phyloP scores from a whole-genome alignment of 2,113 vertebrate species.

The Gavia stellata region DNA sequence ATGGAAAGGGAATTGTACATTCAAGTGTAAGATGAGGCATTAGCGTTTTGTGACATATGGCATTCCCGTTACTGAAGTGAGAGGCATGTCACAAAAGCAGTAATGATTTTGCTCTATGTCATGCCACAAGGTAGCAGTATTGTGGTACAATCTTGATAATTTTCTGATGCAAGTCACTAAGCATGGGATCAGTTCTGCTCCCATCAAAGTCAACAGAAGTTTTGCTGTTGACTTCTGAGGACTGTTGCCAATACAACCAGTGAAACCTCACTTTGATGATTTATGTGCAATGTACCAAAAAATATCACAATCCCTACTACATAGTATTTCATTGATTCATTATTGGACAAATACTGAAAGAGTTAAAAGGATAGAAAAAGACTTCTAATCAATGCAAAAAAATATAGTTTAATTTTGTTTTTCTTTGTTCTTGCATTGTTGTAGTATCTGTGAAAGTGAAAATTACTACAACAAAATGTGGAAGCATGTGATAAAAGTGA shows the following conservation, averaged over 20 bases:
- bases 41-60: background rate
- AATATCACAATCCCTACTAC: background rate
- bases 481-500: background rate
- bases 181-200: background rate
- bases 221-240: background rate
- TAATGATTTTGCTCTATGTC: background rate
- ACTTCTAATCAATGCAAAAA: background rate
- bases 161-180: background rate
- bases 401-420: background rate
- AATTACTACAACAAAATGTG: background rate
- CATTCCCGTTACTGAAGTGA: background rate
- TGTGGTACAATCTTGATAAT: conserved; percentile 40
- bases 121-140: conserved; percentile 56
- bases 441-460: background rate
- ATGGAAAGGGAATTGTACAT: background rate
- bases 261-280: background rate
- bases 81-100: background rate
- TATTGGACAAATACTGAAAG: background rate
- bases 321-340: background rate
- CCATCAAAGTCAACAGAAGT: background rate
- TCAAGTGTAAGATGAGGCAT: background rate
- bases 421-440: background rate
- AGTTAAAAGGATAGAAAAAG: background rate
- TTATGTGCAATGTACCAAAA: background rate
- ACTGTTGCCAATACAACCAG: background rate